Evolutionary conservation across 2,113 vertebrate genomes (phyloP).

Genomic region (Galemys pyrenaicus): DNA sequence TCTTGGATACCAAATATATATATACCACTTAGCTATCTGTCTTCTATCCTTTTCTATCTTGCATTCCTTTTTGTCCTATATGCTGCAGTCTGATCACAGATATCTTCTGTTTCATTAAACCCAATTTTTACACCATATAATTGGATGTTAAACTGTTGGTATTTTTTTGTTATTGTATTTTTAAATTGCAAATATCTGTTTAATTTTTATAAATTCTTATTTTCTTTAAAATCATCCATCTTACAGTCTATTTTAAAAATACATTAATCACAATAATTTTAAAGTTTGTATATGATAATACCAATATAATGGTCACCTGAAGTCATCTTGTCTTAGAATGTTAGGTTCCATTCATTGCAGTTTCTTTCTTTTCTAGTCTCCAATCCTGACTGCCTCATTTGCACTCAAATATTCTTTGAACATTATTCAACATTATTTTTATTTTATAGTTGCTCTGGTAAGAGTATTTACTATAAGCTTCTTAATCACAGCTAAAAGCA

Average conservation of each 20-base stretch:
- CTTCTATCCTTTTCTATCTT: background rate
- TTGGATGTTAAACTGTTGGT: background rate
- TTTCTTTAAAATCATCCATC: conserved; percentile 11
- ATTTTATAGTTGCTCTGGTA: background rate
- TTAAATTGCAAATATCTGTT: background rate
- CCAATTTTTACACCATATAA: background rate
- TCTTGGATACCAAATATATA: background rate
- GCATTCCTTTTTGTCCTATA: background rate
- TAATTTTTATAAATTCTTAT: background rate
- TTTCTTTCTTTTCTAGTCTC: background rate
- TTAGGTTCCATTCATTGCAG: background rate
- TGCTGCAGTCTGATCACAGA: background rate
- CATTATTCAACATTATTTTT: background rate
- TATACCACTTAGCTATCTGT: background rate
- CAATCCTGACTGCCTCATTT: background rate
- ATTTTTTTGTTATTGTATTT: background rate
- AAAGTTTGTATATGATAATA: background rate
- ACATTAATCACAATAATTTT: background rate
- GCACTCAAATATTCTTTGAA: background rate
- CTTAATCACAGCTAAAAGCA: background rate
- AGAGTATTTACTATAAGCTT: background rate
- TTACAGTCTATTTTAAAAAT: background rate
- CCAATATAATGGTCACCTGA: background rate
- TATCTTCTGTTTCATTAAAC: background rate
- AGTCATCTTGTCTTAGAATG: background rate